These are phyloP conservation scores for Enteromius mattozi DNA, from an alignment of 2,797 vertebrate genomes.

Conservation along the genomic window DNA sequence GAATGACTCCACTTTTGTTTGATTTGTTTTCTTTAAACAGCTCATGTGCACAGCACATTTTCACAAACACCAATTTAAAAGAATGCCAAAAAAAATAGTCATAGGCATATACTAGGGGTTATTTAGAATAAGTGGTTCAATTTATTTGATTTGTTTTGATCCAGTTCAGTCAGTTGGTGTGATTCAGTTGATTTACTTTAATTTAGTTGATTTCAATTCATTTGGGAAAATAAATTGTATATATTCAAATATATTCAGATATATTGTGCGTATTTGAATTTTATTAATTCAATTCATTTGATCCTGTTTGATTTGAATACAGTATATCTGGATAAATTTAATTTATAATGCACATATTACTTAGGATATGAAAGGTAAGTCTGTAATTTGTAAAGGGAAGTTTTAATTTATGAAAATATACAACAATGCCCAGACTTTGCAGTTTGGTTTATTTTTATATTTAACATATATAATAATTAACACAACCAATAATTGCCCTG, in stretches of 20 bases:
- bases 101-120: too few species aligned
- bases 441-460: background rate
- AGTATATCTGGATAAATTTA: background rate
- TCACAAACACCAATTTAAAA: background rate
- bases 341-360: background rate
- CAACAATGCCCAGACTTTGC: background rate
- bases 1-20: slow-evolving; percentile 74
- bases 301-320: background rate
- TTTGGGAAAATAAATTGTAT: background rate
- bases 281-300: background rate
- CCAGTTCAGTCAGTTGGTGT: background rate
- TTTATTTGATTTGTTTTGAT: background rate
- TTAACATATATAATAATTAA: background rate
- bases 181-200: background rate
- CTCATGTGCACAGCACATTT: slow-evolving; percentile 78
- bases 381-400: slow-evolving; percentile 1
- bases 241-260: too few species aligned
- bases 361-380: background rate
- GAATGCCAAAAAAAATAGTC: background rate
- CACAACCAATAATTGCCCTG: background rate
- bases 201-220: background rate
- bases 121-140: background rate
- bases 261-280: background rate
- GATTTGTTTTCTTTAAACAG: slow-evolving; percentile 75
- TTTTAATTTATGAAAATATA: background rate